Percentiles rank a stretch among this genome's conserved stretches.
Conservation (phyloP, 2,888 invertebrate genomes). For the Bhutanitis thaidina region DNA sequence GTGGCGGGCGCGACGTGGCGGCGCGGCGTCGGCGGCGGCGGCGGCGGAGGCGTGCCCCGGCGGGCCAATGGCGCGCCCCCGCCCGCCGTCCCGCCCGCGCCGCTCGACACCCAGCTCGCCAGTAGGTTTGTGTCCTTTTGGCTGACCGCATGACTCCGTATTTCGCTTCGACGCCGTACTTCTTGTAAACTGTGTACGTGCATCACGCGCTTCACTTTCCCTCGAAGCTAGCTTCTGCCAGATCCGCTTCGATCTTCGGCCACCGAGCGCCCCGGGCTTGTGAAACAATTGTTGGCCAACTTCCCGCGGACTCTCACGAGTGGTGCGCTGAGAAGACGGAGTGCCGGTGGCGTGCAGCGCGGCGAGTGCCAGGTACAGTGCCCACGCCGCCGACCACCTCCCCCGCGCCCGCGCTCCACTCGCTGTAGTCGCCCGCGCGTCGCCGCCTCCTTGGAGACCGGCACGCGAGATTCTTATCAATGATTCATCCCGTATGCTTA, state of each 20-base stretch:
- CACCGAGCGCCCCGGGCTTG: constrained; percentile 46
- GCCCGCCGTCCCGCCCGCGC: constrained; percentile 54
- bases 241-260: constrained; percentile 50
- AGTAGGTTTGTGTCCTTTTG: constrained; percentile 81
- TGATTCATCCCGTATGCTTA: constrained; percentile 47
- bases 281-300: constrained; percentile 55
- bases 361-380: constrained; percentile 64
- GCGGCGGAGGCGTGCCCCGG: constrained; percentile 49
- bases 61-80: constrained; percentile 70
- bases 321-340: constrained; percentile 55
- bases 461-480: constrained; percentile 47
- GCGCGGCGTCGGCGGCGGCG: constrained; percentile 27
- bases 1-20: constrained; percentile 34
- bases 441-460: constrained; percentile 39
- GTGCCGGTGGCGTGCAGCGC: constrained; percentile 53
- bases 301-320: constrained; percentile 33
- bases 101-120: constrained; percentile 67
- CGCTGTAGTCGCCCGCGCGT: constrained; percentile 31
- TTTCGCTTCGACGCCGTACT: constrained; percentile 74
- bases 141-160: constrained; percentile 81
- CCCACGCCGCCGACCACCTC: constrained; percentile 36
- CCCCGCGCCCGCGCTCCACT: constrained; percentile 35
- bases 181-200: constrained; percentile 69
- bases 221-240: constrained; percentile 57
- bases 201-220: constrained; percentile 63